phyloP scores from a whole-genome alignment of 2,888 invertebrate genomes.

The Conistra vaccinii region DNA sequence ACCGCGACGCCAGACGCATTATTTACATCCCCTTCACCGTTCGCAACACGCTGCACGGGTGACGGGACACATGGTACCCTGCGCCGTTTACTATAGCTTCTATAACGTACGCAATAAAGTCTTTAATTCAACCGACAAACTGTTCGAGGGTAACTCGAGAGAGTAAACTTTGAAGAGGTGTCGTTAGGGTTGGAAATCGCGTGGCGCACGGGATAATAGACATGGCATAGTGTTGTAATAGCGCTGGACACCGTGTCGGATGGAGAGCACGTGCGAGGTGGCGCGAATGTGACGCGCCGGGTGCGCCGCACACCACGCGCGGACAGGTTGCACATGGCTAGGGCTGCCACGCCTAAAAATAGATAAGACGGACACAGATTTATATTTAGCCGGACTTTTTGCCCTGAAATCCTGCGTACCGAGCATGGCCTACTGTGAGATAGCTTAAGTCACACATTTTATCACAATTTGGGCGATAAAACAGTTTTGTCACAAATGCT shows the following conservation, averaged over 20 bases:
- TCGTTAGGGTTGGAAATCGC: conserved; percentile 34
- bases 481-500: too few species aligned
- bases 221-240: conserved; percentile 75
- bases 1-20: conserved; percentile 74
- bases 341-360: too few species aligned
- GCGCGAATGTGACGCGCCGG: conserved; percentile 68
- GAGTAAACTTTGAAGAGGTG: conserved; percentile 14
- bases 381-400: too few species aligned
- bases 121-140: not conserved
- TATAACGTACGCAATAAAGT: conserved; percentile 29
- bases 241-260: conserved; percentile 66
- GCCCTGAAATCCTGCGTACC: too few species aligned
- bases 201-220: conserved; percentile 68
- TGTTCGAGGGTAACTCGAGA: conserved; percentile 3
- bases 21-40: conserved; percentile 63
- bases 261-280: conserved; percentile 76
- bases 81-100: not conserved
- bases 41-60: conserved; percentile 23
- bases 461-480: too few species aligned
- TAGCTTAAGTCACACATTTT: too few species aligned
- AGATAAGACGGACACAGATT: too few species aligned
- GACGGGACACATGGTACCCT: not conserved
- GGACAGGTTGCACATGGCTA: conserved; percentile 37
- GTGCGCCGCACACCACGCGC: conserved; percentile 24
- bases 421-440: too few species aligned